These are phyloP conservation scores for Cylloceria caligata DNA, from an alignment of 2,888 invertebrate species.

Conservation along the genomic window DNA sequence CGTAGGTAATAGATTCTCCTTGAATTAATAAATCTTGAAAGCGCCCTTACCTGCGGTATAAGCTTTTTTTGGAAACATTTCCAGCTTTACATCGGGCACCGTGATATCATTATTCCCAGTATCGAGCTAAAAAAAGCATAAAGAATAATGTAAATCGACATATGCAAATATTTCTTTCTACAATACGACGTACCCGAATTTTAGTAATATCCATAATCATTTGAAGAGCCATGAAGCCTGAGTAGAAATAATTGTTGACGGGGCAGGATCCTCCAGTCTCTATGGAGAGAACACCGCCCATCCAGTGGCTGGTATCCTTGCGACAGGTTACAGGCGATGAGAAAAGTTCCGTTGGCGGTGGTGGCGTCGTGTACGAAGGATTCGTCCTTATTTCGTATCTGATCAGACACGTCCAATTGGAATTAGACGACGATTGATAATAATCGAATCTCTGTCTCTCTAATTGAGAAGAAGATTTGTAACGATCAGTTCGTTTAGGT, in stretches of 20 bases:
- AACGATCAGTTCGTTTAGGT: constrained; percentile 28
- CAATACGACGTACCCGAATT: constrained; percentile 86
- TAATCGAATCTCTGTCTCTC: constrained; percentile 14
- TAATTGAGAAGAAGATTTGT: constrained; percentile 39
- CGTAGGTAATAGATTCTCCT: background rate
- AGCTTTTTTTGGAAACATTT: constrained; percentile 90
- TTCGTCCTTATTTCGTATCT: constrained; percentile 91
- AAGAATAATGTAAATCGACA: background rate
- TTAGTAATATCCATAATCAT: constrained; percentile 90
- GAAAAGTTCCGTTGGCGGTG: constrained; percentile 88
- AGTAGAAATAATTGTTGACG: constrained; percentile 91
- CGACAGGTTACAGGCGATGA: constrained; percentile 90
- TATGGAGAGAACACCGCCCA: constrained; percentile 88
- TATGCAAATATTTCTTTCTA: background rate
- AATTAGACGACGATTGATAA: constrained; percentile 3
- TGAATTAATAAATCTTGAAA: background rate
- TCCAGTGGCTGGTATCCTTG: constrained; percentile 87
- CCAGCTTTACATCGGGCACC: constrained; percentile 88
- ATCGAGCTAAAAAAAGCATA: constrained; percentile 85
- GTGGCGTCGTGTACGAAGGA: constrained; percentile 88
- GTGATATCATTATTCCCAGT: constrained; percentile 86
- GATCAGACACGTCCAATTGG: constrained; percentile 49
- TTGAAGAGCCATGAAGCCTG: constrained; percentile 91
- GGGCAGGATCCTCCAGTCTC: constrained; percentile 90
- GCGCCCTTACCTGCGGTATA: constrained; percentile 86